Conservation (phyloP, 2,888 invertebrate genomes). For the Yponomeuta sedellus region DNA sequence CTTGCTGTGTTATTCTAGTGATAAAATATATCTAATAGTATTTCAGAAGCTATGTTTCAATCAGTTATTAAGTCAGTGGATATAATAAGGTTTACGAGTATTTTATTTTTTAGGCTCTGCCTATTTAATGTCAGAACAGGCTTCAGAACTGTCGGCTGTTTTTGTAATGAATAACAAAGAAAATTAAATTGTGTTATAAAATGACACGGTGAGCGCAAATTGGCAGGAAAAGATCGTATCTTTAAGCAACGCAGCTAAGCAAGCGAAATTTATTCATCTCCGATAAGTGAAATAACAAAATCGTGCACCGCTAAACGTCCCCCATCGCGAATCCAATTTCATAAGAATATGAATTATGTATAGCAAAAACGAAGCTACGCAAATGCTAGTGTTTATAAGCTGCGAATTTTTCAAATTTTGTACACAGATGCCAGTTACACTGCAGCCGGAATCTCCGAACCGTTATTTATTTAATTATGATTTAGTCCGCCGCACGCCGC, state of each 20-base stretch:
- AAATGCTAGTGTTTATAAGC: constrained; percentile 24
- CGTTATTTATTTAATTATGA: no score
- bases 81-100: no score
- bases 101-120: no score
- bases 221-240: constrained; percentile 12
- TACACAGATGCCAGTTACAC: background rate
- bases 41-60: no score
- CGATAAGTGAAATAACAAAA: constrained; percentile 17
- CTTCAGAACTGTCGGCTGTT: no score
- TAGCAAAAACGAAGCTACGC: constrained; percentile 24
- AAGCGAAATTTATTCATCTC: constrained; percentile 21
- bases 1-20: no score
- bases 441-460: background rate
- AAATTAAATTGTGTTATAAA: background rate
- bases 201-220: background rate
- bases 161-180: no score
- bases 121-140: no score
- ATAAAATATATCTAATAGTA: no score
- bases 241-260: constrained; percentile 7
- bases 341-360: constrained; percentile 31
- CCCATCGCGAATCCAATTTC: constrained; percentile 34
- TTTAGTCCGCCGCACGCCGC: no score
- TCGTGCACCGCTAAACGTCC: constrained; percentile 22
- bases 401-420: constrained; percentile 25
- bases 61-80: no score